Evolutionary conservation across 2,113 vertebrate species (phyloP), one percentile per base, ranked within the genome.

Genomic region (Hippolais icterina): DNA sequence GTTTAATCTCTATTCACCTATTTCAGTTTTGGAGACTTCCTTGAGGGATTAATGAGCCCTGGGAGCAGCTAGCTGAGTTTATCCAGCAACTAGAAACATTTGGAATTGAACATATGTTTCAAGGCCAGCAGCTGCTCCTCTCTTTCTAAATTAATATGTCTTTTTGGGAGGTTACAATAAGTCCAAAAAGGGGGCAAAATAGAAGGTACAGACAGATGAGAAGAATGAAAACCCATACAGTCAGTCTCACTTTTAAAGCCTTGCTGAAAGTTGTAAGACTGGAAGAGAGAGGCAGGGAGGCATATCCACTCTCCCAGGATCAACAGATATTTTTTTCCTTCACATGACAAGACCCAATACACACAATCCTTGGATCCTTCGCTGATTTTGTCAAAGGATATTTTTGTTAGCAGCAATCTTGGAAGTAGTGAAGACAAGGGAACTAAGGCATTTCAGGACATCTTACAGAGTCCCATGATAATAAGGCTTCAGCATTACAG

Each of bases 91-190:
- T 59, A 90, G 41, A 22, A 80, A 44, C 57, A 80, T 46, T 87
- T 91, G 50, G 46, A 94, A 85, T 24, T 57, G 69, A 95, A 81
- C 90, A 77, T 93, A 91, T 90, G 66, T 61, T 92, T 88, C 63
- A 93, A 82, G 68, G 83, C 80, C 90, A 88, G 31, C 91, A 91
- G 72, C 90, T 95, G 95, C 37, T 96, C 53, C 72, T 53, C 69
- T 80, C 12, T 76, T 87, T 90, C 42, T 46, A 76, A 83, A 94
- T 90, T 90, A 96, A 83, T 59, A 83, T 33, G 63, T 44, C 5
- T 90, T 87, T 79, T 91, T 63, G 8, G 19, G 61, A 87, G 44
- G 65, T 88, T 90, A n/a, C 81, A 87, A 14, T 77, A 82, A 72
- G 78, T 76, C 61, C 57, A 76, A 88, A 35, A 89, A 71, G 10